Evolutionary conservation across 2,797 vertebrate species (phyloP), one percentile per base, ranked within the genome.

Genomic region (Chrysolophus pictus): DNA sequence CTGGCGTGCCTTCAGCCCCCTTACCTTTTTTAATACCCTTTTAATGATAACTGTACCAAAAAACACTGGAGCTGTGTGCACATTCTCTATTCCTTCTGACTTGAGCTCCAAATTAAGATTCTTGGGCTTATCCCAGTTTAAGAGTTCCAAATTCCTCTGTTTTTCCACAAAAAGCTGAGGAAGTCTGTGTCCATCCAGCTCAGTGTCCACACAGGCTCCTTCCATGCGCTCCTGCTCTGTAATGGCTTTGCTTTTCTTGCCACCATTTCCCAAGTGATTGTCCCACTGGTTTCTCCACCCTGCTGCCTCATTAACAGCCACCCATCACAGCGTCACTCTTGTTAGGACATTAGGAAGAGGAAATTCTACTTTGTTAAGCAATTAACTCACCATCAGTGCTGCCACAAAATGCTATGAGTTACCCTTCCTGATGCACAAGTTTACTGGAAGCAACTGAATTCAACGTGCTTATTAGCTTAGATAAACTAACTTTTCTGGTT

Each of bases 21-120:
- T 42, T 11, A n/a, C 10, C 22, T 24, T 73, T 84, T 62, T 65
- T 47, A 63, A 78, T 6, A 51, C 0, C 6, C 14, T 86, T 85
- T 33, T 59, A 63, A 2, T 71, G 11, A 31, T 12, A 60, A 28
- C 0, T 76, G 21, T 16, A 44, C 14, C 31, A 42, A 72, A 90
- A 84, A 68, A 29, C 59, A 91, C 33, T 19, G 47, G 19, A 60
- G 6, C 58, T 51, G 53, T 2, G 15, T 5, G 37, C 51, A 56
- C 10, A 21, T 73, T 63, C 74, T 78, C 26, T 42, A 37, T 10
- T 77, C 37, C 18, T 68, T 47, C 82, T 72, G 11, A 84, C 49
- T 55, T 74, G 47, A 80, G 64, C 74, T 91, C 26, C 55, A 84
- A 88, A 77, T 80, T 41, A 63, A 71, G 56, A 26, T 51, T 77